Evolutionary conservation across 2,113 vertebrate genomes (phyloP).

Genomic region (Carollia perspicillata): DNA sequence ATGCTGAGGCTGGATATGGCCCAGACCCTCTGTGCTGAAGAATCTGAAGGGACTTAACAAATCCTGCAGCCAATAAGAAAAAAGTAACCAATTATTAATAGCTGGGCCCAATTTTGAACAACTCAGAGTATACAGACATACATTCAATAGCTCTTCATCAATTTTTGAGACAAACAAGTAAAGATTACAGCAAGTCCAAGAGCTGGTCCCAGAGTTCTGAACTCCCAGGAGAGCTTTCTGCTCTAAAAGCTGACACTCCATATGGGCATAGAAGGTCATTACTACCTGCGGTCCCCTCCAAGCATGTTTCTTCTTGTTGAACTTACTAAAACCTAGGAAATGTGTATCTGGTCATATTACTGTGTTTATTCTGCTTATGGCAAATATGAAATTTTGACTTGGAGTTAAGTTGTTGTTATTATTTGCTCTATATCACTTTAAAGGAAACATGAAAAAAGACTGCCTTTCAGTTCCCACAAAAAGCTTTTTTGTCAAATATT

Average conservation of each 20-base stretch:
- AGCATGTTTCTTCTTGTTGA: background rate
- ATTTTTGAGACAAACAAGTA: background rate
- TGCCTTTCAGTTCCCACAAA: background rate
- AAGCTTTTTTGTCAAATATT: background rate
- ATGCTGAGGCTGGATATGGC: background rate
- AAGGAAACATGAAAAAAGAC: background rate
- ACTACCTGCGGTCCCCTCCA: background rate
- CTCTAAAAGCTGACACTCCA: background rate
- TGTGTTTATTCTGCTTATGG: background rate
- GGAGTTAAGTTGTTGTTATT: background rate
- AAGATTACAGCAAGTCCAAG: background rate
- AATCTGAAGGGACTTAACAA: background rate
- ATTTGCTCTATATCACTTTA: background rate
- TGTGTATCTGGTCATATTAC: background rate
- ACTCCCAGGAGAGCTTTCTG: background rate
- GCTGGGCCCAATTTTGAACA: background rate
- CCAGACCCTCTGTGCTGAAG: background rate
- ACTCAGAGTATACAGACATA: background rate
- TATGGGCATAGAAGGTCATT: background rate
- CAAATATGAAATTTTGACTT: background rate
- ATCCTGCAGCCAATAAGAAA: background rate
- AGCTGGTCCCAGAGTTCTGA: background rate
- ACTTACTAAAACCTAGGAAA: background rate
- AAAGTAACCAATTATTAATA: background rate
- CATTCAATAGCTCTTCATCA: background rate